These are phyloP conservation scores for Hyla sarda DNA, from an alignment of 2,113 vertebrate genomes.

Conservation along the genomic window DNA sequence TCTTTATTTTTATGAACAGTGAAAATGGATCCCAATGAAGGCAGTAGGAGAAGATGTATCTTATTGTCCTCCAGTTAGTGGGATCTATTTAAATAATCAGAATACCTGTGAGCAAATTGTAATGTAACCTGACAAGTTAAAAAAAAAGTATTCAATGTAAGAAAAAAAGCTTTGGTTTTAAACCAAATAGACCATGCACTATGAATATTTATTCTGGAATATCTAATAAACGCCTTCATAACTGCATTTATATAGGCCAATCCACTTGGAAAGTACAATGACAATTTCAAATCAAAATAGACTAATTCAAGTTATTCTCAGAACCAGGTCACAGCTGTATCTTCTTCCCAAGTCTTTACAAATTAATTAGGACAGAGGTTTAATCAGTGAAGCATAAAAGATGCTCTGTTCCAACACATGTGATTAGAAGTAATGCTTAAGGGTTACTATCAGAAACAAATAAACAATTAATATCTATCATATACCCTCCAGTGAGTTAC, in stretches of 20 bases:
- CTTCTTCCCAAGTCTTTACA: constrained; percentile 54
- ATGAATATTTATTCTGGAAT: background rate
- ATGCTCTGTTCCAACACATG: constrained; percentile 62
- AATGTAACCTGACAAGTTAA: too few species aligned
- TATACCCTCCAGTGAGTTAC: constrained; percentile 71
- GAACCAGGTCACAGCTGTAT: constrained; percentile 59
- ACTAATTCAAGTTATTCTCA: constrained; percentile 55
- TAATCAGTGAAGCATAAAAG: constrained; percentile 56
- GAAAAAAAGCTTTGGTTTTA: background rate
- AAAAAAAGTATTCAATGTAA: too few species aligned
- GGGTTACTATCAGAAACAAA: constrained; percentile 73
- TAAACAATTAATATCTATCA: constrained; percentile 75
- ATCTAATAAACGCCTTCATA: background rate
- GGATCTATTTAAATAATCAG: background rate
- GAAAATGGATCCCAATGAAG: background rate
- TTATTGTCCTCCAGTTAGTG: background rate
- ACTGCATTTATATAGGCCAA: constrained; percentile 35
- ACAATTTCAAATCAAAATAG: constrained; percentile 53
- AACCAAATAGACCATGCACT: background rate
- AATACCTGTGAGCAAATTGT: too few species aligned
- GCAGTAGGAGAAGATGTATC: background rate
- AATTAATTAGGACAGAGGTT: constrained; percentile 60
- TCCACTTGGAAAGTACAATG: constrained; percentile 40
- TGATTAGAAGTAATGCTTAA: constrained; percentile 66
- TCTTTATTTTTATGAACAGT: background rate